These are phyloP conservation scores for Hoplias malabaricus DNA, from an alignment of 2,113 vertebrate species.

Conservation along the genomic window DNA sequence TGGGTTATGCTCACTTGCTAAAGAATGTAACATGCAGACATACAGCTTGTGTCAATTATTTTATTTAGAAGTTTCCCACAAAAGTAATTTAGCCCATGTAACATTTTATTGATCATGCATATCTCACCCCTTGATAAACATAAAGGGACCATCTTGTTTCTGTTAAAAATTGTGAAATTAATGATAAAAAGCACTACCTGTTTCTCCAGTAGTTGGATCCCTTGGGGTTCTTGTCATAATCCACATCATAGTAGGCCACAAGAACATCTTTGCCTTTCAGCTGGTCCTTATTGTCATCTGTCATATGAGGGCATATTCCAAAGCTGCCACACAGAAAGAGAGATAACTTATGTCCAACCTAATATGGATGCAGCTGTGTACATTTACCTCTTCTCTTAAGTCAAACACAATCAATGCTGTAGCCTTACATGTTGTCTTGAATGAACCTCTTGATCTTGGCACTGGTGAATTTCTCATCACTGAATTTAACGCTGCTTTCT, in stretches of 20 bases:
- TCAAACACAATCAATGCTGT: neutral
- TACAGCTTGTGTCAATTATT: too few relatives aligned
- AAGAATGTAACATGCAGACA: too few relatives aligned
- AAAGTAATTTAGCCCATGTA: too few relatives aligned
- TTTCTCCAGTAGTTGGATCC: slow-evolving; percentile 99
- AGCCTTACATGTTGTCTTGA: slow-evolving; percentile 92
- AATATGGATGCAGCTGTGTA: neutral
- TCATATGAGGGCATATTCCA: slow-evolving; percentile 96
- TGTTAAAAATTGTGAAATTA: too few relatives aligned
- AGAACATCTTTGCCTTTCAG: slow-evolving; percentile 90
- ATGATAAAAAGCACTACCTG: slow-evolving; percentile 73
- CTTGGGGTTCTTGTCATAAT: slow-evolving; percentile 95
- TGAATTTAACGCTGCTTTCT: slow-evolving; percentile 78
- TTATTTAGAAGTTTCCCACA: too few relatives aligned
- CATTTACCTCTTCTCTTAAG: neutral
- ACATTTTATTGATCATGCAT: too few relatives aligned
- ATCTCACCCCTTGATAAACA: too few relatives aligned
- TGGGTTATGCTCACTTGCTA: neutral
- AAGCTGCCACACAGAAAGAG: slow-evolving; percentile 72
- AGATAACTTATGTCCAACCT: neutral
- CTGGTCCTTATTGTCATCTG: slow-evolving; percentile 94
- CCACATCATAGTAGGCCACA: slow-evolving; percentile 93
- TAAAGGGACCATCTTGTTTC: too few relatives aligned
- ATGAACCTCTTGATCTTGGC: slow-evolving; percentile 92
- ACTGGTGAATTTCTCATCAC: slow-evolving; percentile 84